These are phyloP conservation scores for Illadopsis cleaveri DNA, from an alignment of 2,113 vertebrate genomes.

Conservation along the genomic window DNA sequence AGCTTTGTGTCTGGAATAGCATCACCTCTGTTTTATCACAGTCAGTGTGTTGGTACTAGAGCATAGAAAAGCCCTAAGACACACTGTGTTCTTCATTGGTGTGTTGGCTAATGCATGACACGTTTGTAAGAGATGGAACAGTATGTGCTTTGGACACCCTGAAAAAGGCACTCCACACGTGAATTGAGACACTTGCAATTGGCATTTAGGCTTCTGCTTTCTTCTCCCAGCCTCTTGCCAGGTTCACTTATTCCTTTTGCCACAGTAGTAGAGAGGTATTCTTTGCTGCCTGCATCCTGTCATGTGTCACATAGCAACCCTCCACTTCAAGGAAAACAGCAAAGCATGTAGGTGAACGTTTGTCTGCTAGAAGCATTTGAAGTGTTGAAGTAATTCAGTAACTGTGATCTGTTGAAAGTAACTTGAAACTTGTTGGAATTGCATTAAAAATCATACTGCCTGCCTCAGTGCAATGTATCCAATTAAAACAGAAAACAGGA, in stretches of 20 bases:
- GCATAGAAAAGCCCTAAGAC: not conserved
- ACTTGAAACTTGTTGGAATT: slow-evolving; percentile 40
- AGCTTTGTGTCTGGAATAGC: not conserved
- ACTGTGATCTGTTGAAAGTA: slow-evolving; percentile 43
- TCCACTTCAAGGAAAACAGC: not conserved
- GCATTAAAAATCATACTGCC: not conserved
- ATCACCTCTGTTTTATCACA: not conserved
- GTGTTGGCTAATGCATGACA: rapidly evolving
- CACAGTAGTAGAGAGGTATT: not conserved
- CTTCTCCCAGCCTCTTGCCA: not conserved
- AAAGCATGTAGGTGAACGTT: not conserved
- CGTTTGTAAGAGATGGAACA: not conserved
- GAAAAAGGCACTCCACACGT: not conserved
- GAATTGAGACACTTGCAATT: not conserved
- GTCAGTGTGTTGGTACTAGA: not conserved
- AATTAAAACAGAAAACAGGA: slow-evolving; percentile 69
- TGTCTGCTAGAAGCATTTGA: slow-evolving; percentile 13
- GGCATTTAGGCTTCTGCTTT: not conserved
- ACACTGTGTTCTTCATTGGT: rapidly evolving
- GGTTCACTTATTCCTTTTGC: not conserved
- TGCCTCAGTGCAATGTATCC: not conserved
- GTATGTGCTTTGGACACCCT: not conserved
- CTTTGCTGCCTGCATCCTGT: not conserved
- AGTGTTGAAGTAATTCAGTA: slow-evolving; percentile 18
- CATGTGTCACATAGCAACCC: not conserved